Percentiles rank a stretch among this genome's conserved stretches.
Evolutionary conservation across 1,140 invertebrate genomes (phyloP).

Genomic region (Spodoptera frugiperda): DNA sequence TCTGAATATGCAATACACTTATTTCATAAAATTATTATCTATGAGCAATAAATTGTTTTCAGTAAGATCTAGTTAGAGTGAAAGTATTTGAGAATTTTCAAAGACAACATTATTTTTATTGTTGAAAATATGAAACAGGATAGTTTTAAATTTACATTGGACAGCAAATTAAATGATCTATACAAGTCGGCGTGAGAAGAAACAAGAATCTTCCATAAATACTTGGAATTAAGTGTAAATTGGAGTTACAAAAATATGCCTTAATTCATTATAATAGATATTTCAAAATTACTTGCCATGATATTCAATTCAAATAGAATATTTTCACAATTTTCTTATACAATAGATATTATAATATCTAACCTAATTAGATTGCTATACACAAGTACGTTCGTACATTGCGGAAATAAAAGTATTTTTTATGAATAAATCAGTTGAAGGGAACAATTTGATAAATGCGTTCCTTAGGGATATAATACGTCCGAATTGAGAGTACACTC

Average conservation of each 20-base stretch:
- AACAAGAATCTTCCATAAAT: neutral
- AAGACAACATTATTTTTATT: constrained; percentile 24
- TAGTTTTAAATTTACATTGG: constrained; percentile 12
- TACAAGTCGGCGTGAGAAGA: constrained; percentile 30
- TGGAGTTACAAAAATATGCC: constrained; percentile 53
- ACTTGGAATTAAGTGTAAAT: constrained; percentile 49
- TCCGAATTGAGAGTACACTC: constrained; percentile 30
- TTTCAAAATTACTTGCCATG: constrained; percentile 25
- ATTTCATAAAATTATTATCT: constrained; percentile 44
- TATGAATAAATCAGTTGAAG: constrained; percentile 32
- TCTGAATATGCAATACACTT: constrained; percentile 33
- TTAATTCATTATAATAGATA: constrained; percentile 43
- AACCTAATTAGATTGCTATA: constrained; percentile 3
- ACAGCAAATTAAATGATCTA: constrained; percentile 20
- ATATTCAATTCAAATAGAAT: constrained; percentile 43
- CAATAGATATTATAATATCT: neutral
- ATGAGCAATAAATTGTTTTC: constrained; percentile 44
- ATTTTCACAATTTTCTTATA: constrained; percentile 31
- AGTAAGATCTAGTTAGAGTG: constrained; percentile 32
- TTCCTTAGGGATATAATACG: constrained; percentile 32
- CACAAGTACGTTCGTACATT: constrained; percentile 27
- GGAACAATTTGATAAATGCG: constrained; percentile 11
- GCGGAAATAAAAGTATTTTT: constrained; percentile 28
- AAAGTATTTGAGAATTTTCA: constrained; percentile 29
- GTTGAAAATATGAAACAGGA: constrained; percentile 12